Evolutionary conservation across 2,888 invertebrate species (phyloP), one percentile per base, ranked within the genome.

Genomic region (Hymenopus coronatus): DNA sequence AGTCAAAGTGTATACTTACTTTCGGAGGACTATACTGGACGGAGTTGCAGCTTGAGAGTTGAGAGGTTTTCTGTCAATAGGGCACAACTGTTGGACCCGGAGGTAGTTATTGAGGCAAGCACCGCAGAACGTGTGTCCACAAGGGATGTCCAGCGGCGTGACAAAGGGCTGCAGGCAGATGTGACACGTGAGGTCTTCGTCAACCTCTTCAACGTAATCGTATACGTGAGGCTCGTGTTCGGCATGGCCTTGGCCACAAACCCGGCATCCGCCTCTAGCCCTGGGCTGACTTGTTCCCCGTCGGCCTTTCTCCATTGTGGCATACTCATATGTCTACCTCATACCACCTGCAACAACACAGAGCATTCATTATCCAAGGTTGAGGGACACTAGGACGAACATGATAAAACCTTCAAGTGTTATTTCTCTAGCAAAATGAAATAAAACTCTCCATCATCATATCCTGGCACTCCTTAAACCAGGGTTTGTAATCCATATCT

Each of bases 71-170:
- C 93, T 91, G 91, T 93, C 93, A 54, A 93, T 92, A 12, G 94
- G 94, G 91, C 94, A 94, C 90, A 92, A 92, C 86, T 92, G 92
- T 91, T 94, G 93, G 20, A 93, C 91, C 91, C 94, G 94, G 4
- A 91, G 89, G 85, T 90, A 91, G 87, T 82, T 90, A 82, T 33
- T 87, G 40, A 94, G 91, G 90, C 94, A 94, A 40, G 92, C 91
- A 14, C 93, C 91, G 91, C 94, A 94, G 92, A 94, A 94, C 54
- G 92, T 92, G 91, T 94, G 94, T 82, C 94, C 94, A 91, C 94
- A 94, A n/a, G 93, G 93, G 2, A 94, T 93, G 92, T 94, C 94
- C 87, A 93, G 91, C 4, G 94, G 94, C 87, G 92, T 92, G 88
- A 94, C 94, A 89, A 94, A 91, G 0, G 94, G 94, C 91, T 93